Percentiles rank a stretch among this genome's conserved stretches.
Evolutionary conservation across 1,140 invertebrate genomes (phyloP).

Genomic region (Bombus haemorrhoidalis): DNA sequence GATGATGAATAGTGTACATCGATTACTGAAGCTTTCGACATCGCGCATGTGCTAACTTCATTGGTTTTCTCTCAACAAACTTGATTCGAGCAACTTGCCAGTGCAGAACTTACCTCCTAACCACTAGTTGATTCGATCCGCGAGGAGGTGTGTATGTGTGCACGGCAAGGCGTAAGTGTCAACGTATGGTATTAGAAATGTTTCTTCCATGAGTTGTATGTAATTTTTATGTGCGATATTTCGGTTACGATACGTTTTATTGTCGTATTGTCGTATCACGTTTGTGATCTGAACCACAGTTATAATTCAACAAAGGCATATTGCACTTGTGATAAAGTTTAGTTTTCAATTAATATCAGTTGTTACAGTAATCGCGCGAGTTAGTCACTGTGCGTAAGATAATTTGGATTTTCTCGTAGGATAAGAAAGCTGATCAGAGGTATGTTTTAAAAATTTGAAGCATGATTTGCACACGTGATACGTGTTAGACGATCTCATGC

Average conservation of each 20-base stretch:
- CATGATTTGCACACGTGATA: not conserved
- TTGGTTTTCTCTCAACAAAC: not conserved
- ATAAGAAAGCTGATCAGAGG: not conserved
- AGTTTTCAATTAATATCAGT: too few species aligned
- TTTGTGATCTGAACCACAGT: too few species aligned
- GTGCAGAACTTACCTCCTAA: not conserved
- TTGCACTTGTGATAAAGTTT: too few species aligned
- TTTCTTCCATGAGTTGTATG: too few species aligned
- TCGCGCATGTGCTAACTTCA: conserved; percentile 55
- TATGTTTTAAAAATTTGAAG: not conserved
- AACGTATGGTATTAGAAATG: not conserved
- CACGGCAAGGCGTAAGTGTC: not conserved
- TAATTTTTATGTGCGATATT: too few species aligned
- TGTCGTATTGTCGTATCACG: too few species aligned
- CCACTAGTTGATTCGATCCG: conserved; percentile 9
- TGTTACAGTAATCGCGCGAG: too few species aligned
- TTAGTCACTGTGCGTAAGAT: too few species aligned
- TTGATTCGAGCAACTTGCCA: not conserved
- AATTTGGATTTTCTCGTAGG: too few species aligned
- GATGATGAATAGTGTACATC: not conserved
- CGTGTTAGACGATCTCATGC: not conserved
- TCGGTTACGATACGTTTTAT: not conserved
- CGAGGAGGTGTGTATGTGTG: not conserved
- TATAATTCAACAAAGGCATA: too few species aligned
- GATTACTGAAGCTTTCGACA: not conserved